phyloP scores from a whole-genome alignment of 2,113 vertebrate species.

The Donacobius atricapilla region DNA sequence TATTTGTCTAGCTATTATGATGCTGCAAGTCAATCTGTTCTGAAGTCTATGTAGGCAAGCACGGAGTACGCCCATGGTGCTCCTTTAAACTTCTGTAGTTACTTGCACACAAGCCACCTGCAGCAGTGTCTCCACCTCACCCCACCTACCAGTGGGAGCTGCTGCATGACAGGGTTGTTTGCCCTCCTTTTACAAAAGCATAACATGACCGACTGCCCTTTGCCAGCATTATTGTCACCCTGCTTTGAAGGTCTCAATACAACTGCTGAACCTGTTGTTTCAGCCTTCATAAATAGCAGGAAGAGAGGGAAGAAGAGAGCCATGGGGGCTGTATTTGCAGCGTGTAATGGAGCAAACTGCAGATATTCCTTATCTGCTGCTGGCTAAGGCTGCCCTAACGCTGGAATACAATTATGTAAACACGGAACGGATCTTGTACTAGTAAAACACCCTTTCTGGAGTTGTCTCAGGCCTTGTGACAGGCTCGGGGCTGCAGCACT shows the following conservation, averaged over 20 bases:
- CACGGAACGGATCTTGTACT: not conserved
- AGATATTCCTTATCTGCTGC: not conserved
- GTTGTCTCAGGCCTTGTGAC: not conserved
- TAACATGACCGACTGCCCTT: not conserved
- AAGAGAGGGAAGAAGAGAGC: not conserved
- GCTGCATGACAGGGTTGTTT: not conserved
- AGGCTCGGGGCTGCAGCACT: not conserved
- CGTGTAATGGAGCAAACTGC: not conserved
- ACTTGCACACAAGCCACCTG: not conserved
- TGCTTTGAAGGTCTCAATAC: not conserved
- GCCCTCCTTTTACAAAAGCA: not conserved
- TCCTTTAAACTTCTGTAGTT: not conserved
- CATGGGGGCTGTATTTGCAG: not conserved
- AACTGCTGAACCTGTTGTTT: not conserved
- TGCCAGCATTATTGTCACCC: not conserved
- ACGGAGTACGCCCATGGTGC: rapidly evolving
- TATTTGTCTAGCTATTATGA: not conserved
- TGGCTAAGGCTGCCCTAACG: not conserved
- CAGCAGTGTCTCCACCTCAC: not conserved
- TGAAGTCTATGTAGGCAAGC: not conserved
- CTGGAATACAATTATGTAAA: not conserved
- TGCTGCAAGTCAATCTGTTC: not conserved
- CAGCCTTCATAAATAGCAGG: not conserved
- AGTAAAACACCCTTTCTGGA: not conserved
- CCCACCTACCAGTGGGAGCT: not conserved